phyloP scores from a whole-genome alignment of 2,113 vertebrate genomes.

The Ammodramus savannarum region DNA sequence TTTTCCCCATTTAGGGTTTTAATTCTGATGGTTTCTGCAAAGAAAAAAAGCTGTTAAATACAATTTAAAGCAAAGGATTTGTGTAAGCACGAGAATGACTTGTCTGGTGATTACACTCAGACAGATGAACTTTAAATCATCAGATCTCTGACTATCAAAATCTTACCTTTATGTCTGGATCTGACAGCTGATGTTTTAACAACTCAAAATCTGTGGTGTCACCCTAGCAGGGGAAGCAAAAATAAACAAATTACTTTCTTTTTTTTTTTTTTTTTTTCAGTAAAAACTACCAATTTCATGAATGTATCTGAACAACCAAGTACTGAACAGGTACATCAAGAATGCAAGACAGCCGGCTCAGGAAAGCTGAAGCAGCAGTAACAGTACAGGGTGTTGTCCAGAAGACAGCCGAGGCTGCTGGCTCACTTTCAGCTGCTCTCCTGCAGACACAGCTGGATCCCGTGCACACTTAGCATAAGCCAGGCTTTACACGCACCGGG shows the following conservation, averaged over 20 bases:
- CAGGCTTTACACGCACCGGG: background rate
- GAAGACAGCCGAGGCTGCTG: rapidly evolving
- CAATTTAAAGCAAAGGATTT: background rate
- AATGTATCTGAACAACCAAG: rapidly evolving
- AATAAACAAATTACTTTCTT: rapidly evolving
- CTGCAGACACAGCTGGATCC: background rate
- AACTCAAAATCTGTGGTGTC: constrained; percentile 87
- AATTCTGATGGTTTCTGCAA: background rate
- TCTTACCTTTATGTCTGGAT: constrained; percentile 94
- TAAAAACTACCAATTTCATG: background rate
- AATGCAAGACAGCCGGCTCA: background rate
- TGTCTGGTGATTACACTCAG: background rate
- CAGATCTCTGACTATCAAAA: background rate
- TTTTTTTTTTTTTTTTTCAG: background rate
- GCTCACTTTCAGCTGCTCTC: background rate
- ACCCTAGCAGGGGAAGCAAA: constrained; percentile 72
- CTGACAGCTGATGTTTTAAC: constrained; percentile 87
- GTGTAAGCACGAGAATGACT: background rate
- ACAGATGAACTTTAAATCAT: rapidly evolving
- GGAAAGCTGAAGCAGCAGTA: background rate
- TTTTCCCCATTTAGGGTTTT: background rate
- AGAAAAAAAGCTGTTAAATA: background rate
- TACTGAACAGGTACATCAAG: rapidly evolving
- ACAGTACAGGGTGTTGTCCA: rapidly evolving
- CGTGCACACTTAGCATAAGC: rapidly evolving